Conservation (phyloP, 2,888 invertebrate species). For the Tetramorium bicarinatum region DNA sequence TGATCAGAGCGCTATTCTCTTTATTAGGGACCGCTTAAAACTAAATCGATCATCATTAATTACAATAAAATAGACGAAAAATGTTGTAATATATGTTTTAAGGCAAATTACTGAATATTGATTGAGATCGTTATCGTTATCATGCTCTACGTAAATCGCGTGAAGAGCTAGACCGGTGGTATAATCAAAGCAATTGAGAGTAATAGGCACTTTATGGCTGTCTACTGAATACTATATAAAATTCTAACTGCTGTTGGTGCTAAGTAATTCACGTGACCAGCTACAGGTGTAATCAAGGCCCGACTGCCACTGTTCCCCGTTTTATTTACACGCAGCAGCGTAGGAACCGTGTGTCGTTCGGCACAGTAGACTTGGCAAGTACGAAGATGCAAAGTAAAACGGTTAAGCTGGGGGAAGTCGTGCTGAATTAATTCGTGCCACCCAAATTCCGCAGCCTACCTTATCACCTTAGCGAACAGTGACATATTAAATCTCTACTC, state of each 20-base stretch:
- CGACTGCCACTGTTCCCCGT: conserved; percentile 66
- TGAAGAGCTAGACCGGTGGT: not conserved
- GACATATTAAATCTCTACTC: conserved; percentile 33
- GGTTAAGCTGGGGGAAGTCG: conserved; percentile 56
- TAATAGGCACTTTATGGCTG: conserved; percentile 15
- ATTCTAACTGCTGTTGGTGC: conserved; percentile 32
- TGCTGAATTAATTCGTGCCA: conserved; percentile 70
- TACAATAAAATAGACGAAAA: not conserved
- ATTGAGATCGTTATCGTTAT: not conserved
- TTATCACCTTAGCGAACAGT: conserved; percentile 42
- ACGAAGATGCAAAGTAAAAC: conserved; percentile 20
- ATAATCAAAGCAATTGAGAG: conserved; percentile 12
- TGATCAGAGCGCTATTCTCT: not conserved
- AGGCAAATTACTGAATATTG: not conserved
- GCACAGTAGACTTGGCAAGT: conserved; percentile 18
- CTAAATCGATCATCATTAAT: not conserved
- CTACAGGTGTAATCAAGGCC: conserved; percentile 75
- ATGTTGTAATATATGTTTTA: not conserved
- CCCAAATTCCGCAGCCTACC: conserved; percentile 66
- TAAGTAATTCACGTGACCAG: conserved; percentile 40
- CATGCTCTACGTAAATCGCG: conserved; percentile 1
- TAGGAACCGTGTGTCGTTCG: conserved; percentile 57
- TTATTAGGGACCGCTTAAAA: not conserved
- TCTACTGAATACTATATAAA: conserved; percentile 18
- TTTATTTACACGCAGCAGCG: conserved; percentile 71